Conservation (phyloP, 2,888 invertebrate genomes). For the Drepanosiphum platanoidis region DNA sequence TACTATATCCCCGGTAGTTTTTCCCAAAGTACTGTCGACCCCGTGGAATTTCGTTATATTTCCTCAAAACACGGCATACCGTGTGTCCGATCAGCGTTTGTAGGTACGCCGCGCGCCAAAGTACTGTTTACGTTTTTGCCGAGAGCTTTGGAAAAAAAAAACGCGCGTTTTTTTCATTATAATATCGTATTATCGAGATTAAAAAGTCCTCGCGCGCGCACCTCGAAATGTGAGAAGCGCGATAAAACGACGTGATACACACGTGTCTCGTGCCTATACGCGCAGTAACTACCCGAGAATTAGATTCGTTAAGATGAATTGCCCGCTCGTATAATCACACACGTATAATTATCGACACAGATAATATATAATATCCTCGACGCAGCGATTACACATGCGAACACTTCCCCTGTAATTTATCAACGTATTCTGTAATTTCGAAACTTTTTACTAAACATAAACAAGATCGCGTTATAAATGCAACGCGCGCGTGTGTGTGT, state of each 20-base stretch:
- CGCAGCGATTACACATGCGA: not conserved
- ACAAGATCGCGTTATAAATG: not conserved
- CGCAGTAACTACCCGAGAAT: not conserved
- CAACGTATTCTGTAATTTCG: not conserved
- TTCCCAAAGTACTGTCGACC: too few relatives aligned
- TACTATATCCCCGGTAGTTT: too few relatives aligned
- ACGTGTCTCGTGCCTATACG: not conserved
- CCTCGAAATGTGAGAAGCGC: too few relatives aligned
- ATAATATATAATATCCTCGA: not conserved
- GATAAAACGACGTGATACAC: too few relatives aligned
- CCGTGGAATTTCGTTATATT: too few relatives aligned
- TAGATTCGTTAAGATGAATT: not conserved
- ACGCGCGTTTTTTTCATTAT: not conserved
- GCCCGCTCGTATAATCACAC: not conserved
- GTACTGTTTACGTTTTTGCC: too few relatives aligned
- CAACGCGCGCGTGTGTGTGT: not conserved
- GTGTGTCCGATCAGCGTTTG: too few relatives aligned
- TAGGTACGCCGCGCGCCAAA: too few relatives aligned
- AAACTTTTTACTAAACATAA: not conserved
- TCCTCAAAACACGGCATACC: too few relatives aligned
- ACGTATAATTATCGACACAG: not conserved
- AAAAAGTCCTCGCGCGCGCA: not conserved
- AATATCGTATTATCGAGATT: not conserved
- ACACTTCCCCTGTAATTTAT: not conserved
- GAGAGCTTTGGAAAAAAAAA: too few relatives aligned